phyloP scores from a whole-genome alignment of 2,113 vertebrate genomes.

The Cervus canadensis region DNA sequence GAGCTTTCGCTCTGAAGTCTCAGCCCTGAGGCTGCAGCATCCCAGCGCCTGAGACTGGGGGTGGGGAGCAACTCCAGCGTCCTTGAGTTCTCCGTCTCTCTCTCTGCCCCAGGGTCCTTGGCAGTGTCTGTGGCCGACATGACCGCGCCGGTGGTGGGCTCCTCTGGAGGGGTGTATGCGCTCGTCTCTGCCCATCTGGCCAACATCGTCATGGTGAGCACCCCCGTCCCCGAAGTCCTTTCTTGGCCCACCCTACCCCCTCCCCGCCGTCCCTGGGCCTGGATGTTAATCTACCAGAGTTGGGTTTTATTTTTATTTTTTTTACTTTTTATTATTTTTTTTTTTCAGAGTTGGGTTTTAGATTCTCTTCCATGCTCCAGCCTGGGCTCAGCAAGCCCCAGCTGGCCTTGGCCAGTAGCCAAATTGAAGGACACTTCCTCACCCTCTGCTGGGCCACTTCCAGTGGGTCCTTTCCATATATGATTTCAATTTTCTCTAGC shows the following conservation, averaged over 20 bases:
- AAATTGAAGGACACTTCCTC: background rate
- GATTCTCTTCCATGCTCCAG: background rate
- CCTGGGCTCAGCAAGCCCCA: background rate
- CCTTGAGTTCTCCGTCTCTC: constrained; percentile 20
- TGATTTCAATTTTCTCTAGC: background rate
- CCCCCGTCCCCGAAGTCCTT: background rate
- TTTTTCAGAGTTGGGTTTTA: background rate
- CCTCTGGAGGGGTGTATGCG: constrained; percentile 96
- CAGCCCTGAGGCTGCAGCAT: background rate
- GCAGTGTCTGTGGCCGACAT: constrained; percentile 96
- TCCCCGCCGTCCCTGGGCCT: background rate
- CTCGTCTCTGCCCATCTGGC: constrained; percentile 97
- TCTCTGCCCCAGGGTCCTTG: constrained; percentile 88
- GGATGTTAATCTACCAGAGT: background rate
- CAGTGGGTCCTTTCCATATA: background rate
- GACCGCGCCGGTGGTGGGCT: constrained; percentile 95
- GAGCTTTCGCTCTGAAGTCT: background rate
- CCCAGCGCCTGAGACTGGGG: background rate
- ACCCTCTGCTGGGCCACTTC: background rate
- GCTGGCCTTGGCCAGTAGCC: background rate
- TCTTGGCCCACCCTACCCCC: background rate
- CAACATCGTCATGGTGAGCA: constrained; percentile 97
- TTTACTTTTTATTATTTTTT: no score
- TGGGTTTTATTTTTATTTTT: background rate
- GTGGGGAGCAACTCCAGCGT: background rate